These are phyloP conservation scores for Corticium candelabrum DNA, from an alignment of 37 sponge, comb jelly and placozoan species.

Conservation along the genomic window DNA sequence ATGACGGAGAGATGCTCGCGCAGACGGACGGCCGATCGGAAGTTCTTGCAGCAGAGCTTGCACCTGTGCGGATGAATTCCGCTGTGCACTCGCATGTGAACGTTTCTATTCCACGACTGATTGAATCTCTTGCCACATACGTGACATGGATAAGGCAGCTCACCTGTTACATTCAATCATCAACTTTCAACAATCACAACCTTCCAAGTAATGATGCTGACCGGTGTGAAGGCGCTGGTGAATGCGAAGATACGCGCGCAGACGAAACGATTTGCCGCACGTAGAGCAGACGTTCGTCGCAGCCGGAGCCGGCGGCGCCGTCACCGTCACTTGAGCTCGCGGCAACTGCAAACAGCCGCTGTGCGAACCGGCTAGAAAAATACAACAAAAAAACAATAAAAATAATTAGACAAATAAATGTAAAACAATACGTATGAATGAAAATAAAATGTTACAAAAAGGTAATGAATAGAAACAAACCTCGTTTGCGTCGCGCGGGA, in stretches of 20 bases:
- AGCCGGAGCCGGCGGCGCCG: background rate
- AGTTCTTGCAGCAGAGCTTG: background rate
- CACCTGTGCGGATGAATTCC: background rate
- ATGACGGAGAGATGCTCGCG: constrained; percentile 3
- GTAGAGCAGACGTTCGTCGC: background rate
- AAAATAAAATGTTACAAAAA: no score
- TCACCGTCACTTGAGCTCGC: no score
- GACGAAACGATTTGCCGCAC: constrained; percentile 8
- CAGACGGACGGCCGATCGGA: background rate
- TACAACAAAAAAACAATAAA: no score
- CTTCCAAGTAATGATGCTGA: background rate
- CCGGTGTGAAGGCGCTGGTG: constrained; percentile 1
- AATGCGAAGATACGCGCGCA: background rate
- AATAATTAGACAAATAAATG: no score
- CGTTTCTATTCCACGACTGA: constrained; percentile 2
- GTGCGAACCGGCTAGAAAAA: no score
- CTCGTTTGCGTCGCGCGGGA: no score
- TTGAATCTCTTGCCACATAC: background rate
- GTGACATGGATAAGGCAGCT: background rate
- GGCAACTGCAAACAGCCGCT: no score
- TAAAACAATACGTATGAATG: no score
- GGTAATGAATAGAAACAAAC: no score
- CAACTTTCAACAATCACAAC: background rate
- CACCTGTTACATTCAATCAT: background rate
- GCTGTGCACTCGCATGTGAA: constrained; percentile 2